Base-by-base conservation (phyloP, 2,888 invertebrate genomes). In the Loripinus fragilis region DNA sequence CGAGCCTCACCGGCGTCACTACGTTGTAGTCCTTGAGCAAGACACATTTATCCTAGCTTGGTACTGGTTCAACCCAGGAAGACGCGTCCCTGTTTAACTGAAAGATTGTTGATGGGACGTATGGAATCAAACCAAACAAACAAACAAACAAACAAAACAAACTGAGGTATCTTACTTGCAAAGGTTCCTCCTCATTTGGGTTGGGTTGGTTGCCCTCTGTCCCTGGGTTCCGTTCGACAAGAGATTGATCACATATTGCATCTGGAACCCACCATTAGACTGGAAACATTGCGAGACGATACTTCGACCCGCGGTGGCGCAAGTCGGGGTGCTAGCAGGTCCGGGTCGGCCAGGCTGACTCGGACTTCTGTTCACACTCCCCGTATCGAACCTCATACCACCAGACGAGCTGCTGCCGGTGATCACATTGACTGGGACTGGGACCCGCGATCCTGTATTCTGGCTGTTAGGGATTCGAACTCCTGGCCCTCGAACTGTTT, bases 141-240 rank as follows among this genome's bases (percentile, higher is more conserved):
- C n/a, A n/a, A n/a, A n/a, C n/a, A n/a, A n/a, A n/a, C n/a, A n/a
- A n/a, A n/a, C n/a, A n/a, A n/a, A 17, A 45, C 15, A 45, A 45
- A 20, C 15, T 12, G n/a, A 15, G 20, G n/a, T 3, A 45, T 12
- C 77, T 66, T 74, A 83, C 83, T 65, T 38, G 74, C 83, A 83
- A 28, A 83, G 55, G 1, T 64, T 60, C 12, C 64, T 38, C n/a
- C 28, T 75, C 23, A 83, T 68, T 60, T 80, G 80, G 10, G 72
- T 70, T 25, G 78, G 45, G 38, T 83, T 80, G 45, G 68, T 68
- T n/a, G 83, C 80, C n/a, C 78, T 23, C 38, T 73, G 74, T 20
- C 71, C 71, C 48, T 83, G 83, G 12, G 78, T 64, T 8, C 83
- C 83, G 50, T 80, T 77, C 0, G 83, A 83, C 20, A 83, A 50